Conservation (phyloP, 1,140 invertebrate species). For the Drosophila ficusphila region DNA sequence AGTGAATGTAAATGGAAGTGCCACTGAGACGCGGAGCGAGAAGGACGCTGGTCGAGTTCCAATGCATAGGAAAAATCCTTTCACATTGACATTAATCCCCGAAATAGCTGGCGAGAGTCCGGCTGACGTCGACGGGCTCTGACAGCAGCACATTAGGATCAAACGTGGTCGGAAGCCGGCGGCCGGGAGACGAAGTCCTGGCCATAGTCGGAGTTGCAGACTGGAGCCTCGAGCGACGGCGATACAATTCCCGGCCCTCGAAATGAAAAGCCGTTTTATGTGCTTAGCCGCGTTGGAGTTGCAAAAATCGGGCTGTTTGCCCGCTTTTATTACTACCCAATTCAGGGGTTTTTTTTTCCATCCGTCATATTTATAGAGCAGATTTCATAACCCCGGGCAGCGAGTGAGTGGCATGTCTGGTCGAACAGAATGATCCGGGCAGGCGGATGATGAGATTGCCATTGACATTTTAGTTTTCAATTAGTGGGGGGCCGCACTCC, state of each 20-base stretch:
- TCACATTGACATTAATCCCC: constrained; percentile 81
- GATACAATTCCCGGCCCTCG: constrained; percentile 5
- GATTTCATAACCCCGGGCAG: constrained; percentile 43
- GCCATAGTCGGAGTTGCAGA: neutral
- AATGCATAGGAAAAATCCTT: constrained; percentile 60
- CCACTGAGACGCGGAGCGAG: neutral
- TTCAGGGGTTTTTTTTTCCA: neutral
- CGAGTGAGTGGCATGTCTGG: constrained; percentile 52
- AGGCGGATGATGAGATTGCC: constrained; percentile 62
- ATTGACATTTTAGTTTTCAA: constrained; percentile 81
- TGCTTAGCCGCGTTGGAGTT: constrained; percentile 28
- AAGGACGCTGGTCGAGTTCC: constrained; percentile 13
- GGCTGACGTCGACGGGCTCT: constrained; percentile 66
- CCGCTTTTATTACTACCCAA: neutral
- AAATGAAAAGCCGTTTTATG: constrained; percentile 51
- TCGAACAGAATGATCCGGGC: constrained; percentile 30
- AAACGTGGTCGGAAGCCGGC: constrained; percentile 42
- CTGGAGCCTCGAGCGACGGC: neutral
- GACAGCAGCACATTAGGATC: constrained; percentile 80
- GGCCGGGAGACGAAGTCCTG: constrained; percentile 4
- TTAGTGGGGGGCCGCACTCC: constrained; percentile 45
- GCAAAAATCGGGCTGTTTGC: constrained; percentile 16
- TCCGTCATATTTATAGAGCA: constrained; percentile 35
- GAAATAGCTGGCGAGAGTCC: constrained; percentile 66
- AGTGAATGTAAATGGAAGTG: constrained; percentile 2